A percentile compares a stretch with the other conserved stretches of the same genome.
Evolutionary conservation across 2,797 vertebrate genomes (phyloP).

Genomic region (Phoxinus dragarum): DNA sequence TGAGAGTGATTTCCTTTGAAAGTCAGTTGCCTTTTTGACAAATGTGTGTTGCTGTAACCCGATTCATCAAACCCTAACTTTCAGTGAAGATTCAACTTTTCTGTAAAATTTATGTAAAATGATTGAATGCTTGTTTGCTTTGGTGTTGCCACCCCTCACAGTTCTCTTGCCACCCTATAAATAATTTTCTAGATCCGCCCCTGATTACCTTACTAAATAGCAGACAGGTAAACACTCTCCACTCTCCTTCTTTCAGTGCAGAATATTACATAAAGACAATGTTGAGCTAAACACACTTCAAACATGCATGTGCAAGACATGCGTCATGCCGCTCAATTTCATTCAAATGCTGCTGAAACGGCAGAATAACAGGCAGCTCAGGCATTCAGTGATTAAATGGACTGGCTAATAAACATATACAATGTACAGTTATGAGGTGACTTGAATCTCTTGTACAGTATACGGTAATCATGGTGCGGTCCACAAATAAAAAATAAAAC

Average conservation of each 20-base stretch:
- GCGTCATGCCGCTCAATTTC: conserved; percentile 12
- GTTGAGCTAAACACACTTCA: conserved; percentile 37
- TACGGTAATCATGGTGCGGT: not conserved
- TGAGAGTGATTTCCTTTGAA: not conserved
- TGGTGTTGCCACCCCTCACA: not conserved
- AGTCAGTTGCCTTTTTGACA: not conserved
- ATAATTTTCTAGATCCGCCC: not conserved
- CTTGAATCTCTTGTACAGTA: not conserved
- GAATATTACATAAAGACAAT: conserved; percentile 48
- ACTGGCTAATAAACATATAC: not conserved
- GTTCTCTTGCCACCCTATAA: not conserved
- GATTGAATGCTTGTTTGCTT: not conserved
- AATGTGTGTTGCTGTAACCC: not conserved
- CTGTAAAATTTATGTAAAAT: not conserved
- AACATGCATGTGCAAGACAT: conserved; percentile 1
- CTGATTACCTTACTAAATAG: conserved; percentile 55
- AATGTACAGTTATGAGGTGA: not conserved
- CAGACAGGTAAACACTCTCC: conserved; percentile 55
- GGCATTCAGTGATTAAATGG: conserved; percentile 2
- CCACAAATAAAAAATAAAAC: not conserved
- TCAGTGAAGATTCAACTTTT: not conserved
- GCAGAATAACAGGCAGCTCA: conserved; percentile 27
- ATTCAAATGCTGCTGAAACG: conserved; percentile 35
- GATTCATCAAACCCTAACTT: not conserved
- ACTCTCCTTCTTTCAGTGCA: conserved; percentile 52